These are phyloP conservation scores for Camelus dromedarius DNA, from an alignment of 2,113 vertebrate genomes.

Conservation along the genomic window DNA sequence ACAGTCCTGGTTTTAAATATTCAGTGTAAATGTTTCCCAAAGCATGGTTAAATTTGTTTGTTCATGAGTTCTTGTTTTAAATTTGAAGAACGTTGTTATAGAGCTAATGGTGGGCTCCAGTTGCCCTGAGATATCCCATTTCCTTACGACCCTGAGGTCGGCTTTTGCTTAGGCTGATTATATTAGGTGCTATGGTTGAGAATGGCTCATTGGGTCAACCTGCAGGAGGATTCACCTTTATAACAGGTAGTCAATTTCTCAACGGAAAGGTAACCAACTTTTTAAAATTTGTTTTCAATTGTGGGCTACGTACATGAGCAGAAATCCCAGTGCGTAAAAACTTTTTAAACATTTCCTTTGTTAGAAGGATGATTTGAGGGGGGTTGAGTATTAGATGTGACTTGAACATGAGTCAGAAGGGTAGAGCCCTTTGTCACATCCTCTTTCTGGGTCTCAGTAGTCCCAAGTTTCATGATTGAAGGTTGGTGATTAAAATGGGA, in stretches of 20 bases:
- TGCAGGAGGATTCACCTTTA: neutral
- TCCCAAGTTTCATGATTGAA: neutral
- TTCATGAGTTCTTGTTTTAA: neutral
- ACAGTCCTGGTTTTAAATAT: neutral
- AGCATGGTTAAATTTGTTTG: neutral
- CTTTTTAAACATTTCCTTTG: neutral
- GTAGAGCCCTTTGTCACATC: neutral
- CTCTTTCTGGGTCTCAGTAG: neutral
- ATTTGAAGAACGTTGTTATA: neutral
- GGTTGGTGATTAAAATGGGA: neutral
- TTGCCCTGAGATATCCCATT: neutral
- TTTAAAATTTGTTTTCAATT: neutral
- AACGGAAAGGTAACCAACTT: neutral
- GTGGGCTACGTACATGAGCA: neutral
- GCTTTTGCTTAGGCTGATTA: neutral
- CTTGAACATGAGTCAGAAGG: neutral
- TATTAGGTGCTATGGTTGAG: neutral
- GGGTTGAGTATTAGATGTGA: neutral
- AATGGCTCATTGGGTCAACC: neutral
- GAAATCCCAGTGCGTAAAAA: neutral
- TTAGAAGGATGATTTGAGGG: neutral
- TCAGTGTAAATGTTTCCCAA: neutral
- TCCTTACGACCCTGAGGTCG: neutral
- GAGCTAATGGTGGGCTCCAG: neutral
- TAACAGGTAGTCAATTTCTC: neutral